Evolutionary conservation across 1,140 invertebrate genomes (phyloP), one percentile per base, ranked within the genome.

Genomic region (Carcinoscorpius rotundicauda): DNA sequence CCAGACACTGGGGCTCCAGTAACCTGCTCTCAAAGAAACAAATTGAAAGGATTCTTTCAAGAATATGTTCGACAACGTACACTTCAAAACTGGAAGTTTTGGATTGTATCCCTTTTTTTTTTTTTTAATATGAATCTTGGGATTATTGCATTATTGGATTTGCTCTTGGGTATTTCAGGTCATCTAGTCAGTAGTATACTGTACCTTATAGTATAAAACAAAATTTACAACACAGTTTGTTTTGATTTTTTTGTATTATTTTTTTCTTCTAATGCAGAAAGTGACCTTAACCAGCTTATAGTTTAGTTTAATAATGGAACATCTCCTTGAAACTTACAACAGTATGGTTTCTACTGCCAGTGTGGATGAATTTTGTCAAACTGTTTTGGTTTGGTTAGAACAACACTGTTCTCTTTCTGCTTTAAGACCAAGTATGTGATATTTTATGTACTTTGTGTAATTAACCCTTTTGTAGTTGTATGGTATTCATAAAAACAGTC

Each of bases 1-100:
- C 95, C 95, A 63, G 94, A 93, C 60, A 97, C 93, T 68, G 94
- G 94, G 65, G 93, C 91, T 49, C 93, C 93, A 49, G 87, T 98
- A 63, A 91, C 91, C 51, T 82, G 88, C 69, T 87, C 92, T 71
- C 83, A 89, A 70, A 88, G 86, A 10, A 91, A 86, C 73, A 89
- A 91, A 76, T 91, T 97, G 82, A 89, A 89, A 70, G 91, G 96
- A 79, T 91, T 95, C 85, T 97, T 94, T 79, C 87, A 93, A 67
- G 86, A 91, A 56, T 96, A 97, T 79, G 90, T 98, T 10, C 82
- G 86, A 70, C 83, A 82, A 64, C 80, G 91, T 62, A 97, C 93
- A 11, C 80, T 86, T 72, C 85, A 88, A 74, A 94, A 97, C 79
- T 97, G 94, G 93, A 97, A 96, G 80, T 98, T 96, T 81, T 97